Evolutionary conservation across 2,888 invertebrate species (phyloP), one percentile per base, ranked within the genome.

Genomic region (Endotricha flammealis): DNA sequence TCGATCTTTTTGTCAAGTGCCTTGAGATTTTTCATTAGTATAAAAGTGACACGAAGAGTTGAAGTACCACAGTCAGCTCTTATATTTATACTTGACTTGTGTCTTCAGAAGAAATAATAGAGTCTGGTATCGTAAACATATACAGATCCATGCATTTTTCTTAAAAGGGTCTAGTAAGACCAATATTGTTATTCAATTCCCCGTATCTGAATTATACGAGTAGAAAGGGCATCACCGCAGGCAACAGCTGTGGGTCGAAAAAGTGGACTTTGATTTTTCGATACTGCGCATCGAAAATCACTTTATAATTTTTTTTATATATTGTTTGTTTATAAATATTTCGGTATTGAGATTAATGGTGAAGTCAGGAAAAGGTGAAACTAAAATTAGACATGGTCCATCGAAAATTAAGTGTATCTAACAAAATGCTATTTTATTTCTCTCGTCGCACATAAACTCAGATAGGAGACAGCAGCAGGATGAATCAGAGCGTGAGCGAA

Each of bases 401-500:
- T 4, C 11, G 20, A 12, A 12, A 28, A n/a, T 13, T 28, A 20
- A 28, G 28, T 14, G 22, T 10, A 10, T 32, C 29, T 27, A 29
- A 31, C 27, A 24, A 46, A 50, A 49, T 49, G 38, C 36, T 45
- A 44, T 41, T 52, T 43, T 50, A 52, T 57, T 53, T 59, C 56
- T 41, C 53, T 36, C 47, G 53, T 53, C 51, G 45, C 53, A 49
- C 50, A 50, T 53, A 24, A 32, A 23, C 11, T 11, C 9, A 25
- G 32, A 24, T 54, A 53, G 46, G 47, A 53, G 48, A 53, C 54
- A 51, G 49, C 46, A 46, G 44, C 39, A 42, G 44, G 37, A 61
- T 33, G 67, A 67, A 67, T 54, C 56, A 58, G 64, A 67, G 66
- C 68, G 60, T 62, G 51, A 63, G 54, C 44, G 51, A 57, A 58